phyloP scores from a whole-genome alignment of 2,797 vertebrate genomes.

The Natrix natrix region DNA sequence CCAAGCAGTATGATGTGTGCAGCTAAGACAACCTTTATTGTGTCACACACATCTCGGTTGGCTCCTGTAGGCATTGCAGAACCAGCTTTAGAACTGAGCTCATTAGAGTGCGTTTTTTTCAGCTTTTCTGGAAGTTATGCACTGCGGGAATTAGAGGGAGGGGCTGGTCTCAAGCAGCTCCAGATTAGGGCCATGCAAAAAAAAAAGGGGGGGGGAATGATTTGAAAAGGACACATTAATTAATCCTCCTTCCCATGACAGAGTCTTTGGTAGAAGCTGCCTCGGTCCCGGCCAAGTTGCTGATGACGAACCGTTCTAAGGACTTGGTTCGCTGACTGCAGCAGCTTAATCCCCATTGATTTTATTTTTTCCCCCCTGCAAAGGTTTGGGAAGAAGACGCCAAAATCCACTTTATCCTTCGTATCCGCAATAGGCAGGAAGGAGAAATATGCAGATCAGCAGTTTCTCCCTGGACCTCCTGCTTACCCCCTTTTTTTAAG shows the following conservation, averaged over 20 bases:
- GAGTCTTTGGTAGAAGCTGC: conserved; percentile 25
- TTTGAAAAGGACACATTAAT: conserved; percentile 39
- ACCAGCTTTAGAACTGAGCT: background rate
- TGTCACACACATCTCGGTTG: background rate
- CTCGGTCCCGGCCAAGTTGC: conserved; percentile 20
- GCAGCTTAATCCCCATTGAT: conserved; percentile 18
- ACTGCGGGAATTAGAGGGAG: background rate
- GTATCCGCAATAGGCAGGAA: background rate
- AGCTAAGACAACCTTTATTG: background rate
- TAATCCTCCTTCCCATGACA: conserved; percentile 27
- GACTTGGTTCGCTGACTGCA: background rate
- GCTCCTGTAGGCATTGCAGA: background rate
- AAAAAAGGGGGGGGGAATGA: background rate
- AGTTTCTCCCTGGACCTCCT: background rate
- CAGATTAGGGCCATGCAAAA: conserved; percentile 18
- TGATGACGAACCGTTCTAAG: background rate
- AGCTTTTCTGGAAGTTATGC: background rate
- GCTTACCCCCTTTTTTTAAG: background rate
- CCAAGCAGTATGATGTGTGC: no score
- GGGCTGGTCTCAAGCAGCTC: background rate
- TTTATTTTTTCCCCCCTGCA: background rate
- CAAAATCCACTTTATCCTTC: background rate
- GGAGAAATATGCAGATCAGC: background rate
- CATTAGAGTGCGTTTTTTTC: background rate
- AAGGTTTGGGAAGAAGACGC: background rate